Conservation (phyloP, 1,140 invertebrate genomes). For the Heterodera carotae region DNA sequence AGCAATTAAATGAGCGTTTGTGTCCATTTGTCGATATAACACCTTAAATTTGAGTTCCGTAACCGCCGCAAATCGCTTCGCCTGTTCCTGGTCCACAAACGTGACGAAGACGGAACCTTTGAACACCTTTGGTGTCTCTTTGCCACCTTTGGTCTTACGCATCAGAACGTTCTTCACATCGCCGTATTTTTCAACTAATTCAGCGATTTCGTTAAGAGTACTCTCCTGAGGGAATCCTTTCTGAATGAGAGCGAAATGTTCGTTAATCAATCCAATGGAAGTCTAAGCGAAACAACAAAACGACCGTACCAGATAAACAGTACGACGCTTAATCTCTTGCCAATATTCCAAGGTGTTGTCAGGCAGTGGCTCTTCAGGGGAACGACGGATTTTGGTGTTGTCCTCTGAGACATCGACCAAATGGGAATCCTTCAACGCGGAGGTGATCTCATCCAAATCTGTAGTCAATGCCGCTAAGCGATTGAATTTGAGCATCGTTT, state of each 20-base stretch:
- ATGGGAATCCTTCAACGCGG: conserved; percentile 76
- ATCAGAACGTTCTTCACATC: conserved; percentile 75
- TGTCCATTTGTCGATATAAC: conserved; percentile 57
- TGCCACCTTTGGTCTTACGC: conserved; percentile 45
- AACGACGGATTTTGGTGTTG: conserved; percentile 78
- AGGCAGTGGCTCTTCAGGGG: conserved; percentile 78
- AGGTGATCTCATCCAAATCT: conserved; percentile 75
- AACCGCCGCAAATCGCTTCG: conserved; percentile 75
- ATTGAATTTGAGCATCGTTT: conserved; percentile 84
- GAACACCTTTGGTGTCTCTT: conserved; percentile 68
- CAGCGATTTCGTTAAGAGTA: conserved; percentile 75
- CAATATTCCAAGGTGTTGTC: conserved; percentile 79
- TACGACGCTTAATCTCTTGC: conserved; percentile 76
- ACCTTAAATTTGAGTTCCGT: conserved; percentile 77
- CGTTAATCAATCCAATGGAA: too few species aligned
- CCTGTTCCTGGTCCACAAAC: conserved; percentile 76
- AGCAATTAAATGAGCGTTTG: not conserved
- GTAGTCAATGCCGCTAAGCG: conserved; percentile 76
- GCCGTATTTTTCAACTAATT: conserved; percentile 76
- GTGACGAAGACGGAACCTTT: conserved; percentile 87
- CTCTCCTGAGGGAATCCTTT: conserved; percentile 81
- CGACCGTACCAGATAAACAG: conserved; percentile 74
- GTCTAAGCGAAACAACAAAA: too few species aligned
- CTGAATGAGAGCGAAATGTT: conserved; percentile 53
- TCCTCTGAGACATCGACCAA: conserved; percentile 81